Evolutionary conservation across 2,888 invertebrate species (phyloP), one percentile per base, ranked within the genome.

Genomic region (Eubasilissa splendida): DNA sequence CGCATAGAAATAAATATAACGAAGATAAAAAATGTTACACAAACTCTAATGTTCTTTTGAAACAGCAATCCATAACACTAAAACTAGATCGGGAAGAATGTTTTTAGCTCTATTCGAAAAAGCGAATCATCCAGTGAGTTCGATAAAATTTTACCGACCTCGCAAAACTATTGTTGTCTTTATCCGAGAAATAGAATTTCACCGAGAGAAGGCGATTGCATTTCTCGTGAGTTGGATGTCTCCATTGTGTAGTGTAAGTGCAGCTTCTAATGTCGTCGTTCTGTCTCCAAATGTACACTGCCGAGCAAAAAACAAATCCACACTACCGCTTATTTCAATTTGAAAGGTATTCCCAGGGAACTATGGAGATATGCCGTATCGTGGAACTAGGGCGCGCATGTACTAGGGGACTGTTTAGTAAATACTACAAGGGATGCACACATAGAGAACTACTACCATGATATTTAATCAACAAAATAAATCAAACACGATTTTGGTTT

Each of bases 251-350:
- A 10, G 14, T 33, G 10, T 68, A 68, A 70, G 70, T 70, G 70
- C 70, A 70, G 68, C 54, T 53, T 70, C 54, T 70, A 70, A 70
- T 70, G 70, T n/a, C 70, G 22, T 70, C 53, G 70, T 70, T 68
- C 53, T 70, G 54, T 70, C 54, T 54, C 70, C 54, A 10, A 14
- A 70, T 54, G 70, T 70, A 70, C 68, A 52, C n/a, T 42, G 11
- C 14, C 5, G 68, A 12, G 50, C 56, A 52, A 60, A 75, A 42
- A 31, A 75, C 52, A 75, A 75, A 75, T 75, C 75, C 75, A 52
- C 75, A 60, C 60, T 59, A 59, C 52, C 63, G 56, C 76, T 76
- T 65, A 65, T 65, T 52, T 65, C 65, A 76, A 76, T 76, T 65
- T 76, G 65, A 65, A 59, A 75, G 59, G 75, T 58, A 58, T 59